A percentile compares a stretch with the other conserved stretches of the same genome.
Evolutionary conservation across 2,888 invertebrate species (phyloP).

Genomic region (Philonicus albiceps): DNA sequence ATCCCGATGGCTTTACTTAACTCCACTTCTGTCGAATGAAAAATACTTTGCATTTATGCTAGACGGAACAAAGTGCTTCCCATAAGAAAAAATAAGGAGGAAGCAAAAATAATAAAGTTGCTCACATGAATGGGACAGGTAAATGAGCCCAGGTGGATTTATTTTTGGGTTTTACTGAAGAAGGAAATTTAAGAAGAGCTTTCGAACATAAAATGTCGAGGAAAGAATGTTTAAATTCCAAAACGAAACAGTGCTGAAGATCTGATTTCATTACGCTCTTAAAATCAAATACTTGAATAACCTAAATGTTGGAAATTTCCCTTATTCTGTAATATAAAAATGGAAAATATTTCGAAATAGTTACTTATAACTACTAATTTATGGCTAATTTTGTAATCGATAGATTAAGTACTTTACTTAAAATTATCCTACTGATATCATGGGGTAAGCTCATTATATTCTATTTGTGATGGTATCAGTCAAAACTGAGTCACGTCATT

Average conservation of each 20-base stretch:
- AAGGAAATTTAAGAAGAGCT: neutral
- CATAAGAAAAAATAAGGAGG: neutral
- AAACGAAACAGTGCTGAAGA: neutral
- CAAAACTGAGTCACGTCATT: too few species aligned
- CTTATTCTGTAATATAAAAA: too few species aligned
- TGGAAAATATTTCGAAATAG: too few species aligned
- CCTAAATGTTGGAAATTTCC: too few species aligned
- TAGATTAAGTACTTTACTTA: too few species aligned
- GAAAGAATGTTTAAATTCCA: neutral
- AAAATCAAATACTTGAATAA: neutral
- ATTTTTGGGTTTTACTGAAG: neutral
- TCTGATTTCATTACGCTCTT: neutral
- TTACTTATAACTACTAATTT: too few species aligned
- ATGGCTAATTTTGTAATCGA: too few species aligned
- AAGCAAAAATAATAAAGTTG: neutral
- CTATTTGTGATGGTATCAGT: too few species aligned
- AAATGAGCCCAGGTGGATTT: neutral
- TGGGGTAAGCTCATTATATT: too few species aligned
- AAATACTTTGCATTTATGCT: neutral
- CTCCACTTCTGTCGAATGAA: neutral
- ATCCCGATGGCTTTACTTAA: neutral
- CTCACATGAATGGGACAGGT: neutral
- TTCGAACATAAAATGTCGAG: neutral
- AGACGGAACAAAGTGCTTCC: neutral
- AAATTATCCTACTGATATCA: too few species aligned